These are phyloP conservation scores for Andrena minutula DNA, from an alignment of 2,888 invertebrate genomes.

Conservation along the genomic window DNA sequence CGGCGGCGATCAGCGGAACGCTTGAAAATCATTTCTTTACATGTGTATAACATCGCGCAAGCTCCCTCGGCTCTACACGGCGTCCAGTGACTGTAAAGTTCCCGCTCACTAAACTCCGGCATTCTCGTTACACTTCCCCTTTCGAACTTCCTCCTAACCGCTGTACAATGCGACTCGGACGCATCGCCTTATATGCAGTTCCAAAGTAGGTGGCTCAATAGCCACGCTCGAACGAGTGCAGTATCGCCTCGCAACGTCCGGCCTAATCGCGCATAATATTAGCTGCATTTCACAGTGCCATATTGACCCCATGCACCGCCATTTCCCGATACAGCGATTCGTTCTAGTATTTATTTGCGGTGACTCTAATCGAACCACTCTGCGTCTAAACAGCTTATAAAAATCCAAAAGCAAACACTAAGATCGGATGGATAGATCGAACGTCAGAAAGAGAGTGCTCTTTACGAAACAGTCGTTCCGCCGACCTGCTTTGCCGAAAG, in stretches of 20 bases:
- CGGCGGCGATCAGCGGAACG: no score
- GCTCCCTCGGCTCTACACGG: no score
- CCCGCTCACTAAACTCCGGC: no score
- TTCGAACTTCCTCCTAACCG: no score
- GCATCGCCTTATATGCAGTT: background rate
- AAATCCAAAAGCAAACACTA: no score
- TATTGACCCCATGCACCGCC: background rate
- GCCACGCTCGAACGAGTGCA: conserved; percentile 21
- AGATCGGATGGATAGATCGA: no score
- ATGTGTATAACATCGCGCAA: no score
- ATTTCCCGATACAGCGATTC: background rate
- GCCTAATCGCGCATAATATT: conserved; percentile 23
- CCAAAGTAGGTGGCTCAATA: conserved; percentile 18
- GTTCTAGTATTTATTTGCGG: no score
- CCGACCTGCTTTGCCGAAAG: background rate
- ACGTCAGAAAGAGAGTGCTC: background rate
- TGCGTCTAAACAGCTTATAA: no score
- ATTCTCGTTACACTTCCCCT: no score
- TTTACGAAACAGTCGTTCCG: background rate
- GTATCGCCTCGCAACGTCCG: conserved; percentile 40
- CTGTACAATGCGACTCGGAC: background rate
- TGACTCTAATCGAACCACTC: no score
- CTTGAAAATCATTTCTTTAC: background rate
- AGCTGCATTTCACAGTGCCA: background rate
- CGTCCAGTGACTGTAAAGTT: no score